Evolutionary conservation across 2,113 vertebrate genomes (phyloP).

Genomic region (Oenanthe oenanthe): DNA sequence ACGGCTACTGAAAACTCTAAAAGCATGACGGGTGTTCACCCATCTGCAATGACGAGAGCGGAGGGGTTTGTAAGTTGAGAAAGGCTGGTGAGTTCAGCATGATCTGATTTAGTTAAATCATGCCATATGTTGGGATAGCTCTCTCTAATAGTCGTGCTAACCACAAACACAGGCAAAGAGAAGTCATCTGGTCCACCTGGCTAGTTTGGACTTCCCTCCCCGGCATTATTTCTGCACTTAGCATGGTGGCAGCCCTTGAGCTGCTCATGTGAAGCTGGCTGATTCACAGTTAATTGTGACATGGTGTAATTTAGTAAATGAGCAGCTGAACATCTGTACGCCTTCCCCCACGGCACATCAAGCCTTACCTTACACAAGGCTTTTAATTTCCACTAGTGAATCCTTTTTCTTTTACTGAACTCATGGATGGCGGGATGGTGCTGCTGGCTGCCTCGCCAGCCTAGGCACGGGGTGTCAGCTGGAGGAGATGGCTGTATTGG

Average conservation of each 20-base stretch:
- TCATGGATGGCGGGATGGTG: not conserved
- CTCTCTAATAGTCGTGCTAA: conserved; percentile 33
- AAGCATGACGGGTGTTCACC: conserved; percentile 61
- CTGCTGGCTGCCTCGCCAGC: not conserved
- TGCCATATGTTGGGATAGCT: conserved; percentile 53
- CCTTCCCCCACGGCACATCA: conserved; percentile 61
- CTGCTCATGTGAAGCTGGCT: conserved; percentile 64
- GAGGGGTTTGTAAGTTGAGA: conserved; percentile 63
- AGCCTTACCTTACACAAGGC: conserved; percentile 48
- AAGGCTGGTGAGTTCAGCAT: conserved; percentile 47
- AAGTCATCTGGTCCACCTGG: conserved; percentile 47
- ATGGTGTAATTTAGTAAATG: conserved; percentile 71
- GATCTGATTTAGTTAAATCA: conserved; percentile 52
- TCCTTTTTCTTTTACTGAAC: not conserved
- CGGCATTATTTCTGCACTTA: not conserved
- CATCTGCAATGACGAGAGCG: conserved; percentile 50
- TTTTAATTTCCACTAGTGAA: conserved; percentile 41
- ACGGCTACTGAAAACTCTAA: conserved; percentile 64
- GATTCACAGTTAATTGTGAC: conserved; percentile 70
- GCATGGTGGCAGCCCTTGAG: conserved; percentile 34
- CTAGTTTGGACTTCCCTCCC: conserved; percentile 40
- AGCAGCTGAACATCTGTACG: conserved; percentile 68
- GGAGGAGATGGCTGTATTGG: not conserved
- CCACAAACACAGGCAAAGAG: conserved; percentile 20
- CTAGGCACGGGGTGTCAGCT: not conserved